A percentile compares a stretch with the other conserved stretches of the same genome.
Evolutionary conservation across 2,113 vertebrate species (phyloP).

Genomic region (Polypterus senegalus): DNA sequence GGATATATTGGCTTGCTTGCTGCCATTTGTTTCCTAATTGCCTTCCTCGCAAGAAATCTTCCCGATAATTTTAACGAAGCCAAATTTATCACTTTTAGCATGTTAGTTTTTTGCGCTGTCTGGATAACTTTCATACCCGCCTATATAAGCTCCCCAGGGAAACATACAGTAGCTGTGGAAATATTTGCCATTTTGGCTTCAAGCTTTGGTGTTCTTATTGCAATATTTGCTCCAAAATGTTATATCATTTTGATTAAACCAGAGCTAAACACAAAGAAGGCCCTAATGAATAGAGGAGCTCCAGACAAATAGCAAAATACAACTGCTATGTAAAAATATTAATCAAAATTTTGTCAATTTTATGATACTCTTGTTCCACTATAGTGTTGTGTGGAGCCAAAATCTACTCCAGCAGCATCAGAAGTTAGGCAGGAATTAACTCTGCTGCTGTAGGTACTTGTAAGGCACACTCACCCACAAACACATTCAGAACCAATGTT

Average conservation of each 20-base stretch:
- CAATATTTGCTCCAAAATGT: conserved; percentile 49
- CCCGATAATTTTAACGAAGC: conserved; percentile 42
- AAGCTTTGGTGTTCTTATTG: conserved; percentile 40
- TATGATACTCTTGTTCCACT: no score
- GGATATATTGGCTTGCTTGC: conserved; percentile 33
- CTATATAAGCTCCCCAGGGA: conserved; percentile 46
- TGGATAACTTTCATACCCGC: conserved; percentile 45
- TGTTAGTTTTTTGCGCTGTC: conserved; percentile 50
- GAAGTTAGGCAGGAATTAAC: no score
- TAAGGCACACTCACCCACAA: no score
- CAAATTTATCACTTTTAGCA: conserved; percentile 45
- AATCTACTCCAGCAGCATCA: no score
- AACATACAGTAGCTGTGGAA: conserved; percentile 45
- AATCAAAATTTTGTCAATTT: no score
- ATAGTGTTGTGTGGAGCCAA: no score
- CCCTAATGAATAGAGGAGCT: conserved; percentile 28
- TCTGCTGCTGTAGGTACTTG: no score
- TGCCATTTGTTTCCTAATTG: conserved; percentile 29
- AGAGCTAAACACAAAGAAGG: conserved; percentile 46
- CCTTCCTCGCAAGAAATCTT: conserved; percentile 33
- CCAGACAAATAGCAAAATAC: conserved; percentile 11
- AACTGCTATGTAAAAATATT: no score
- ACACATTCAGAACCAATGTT: no score
- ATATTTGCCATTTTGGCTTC: conserved; percentile 50
- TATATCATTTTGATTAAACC: conserved; percentile 45